Conservation (phyloP, 2,797 vertebrate species). For the Otolemur crassicaudatus region DNA sequence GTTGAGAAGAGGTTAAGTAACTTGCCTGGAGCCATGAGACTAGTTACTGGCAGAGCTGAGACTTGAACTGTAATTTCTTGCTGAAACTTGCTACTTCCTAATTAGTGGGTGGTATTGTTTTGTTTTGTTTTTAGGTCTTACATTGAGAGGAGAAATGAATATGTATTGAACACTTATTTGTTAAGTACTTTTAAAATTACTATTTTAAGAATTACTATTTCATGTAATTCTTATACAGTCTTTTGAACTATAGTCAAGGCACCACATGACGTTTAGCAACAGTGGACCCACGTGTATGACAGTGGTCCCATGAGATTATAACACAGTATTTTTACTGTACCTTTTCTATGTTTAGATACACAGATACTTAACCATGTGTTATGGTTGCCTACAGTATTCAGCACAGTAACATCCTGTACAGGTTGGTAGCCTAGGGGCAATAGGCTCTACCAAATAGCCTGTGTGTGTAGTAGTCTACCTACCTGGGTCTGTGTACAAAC, state of each 20-base stretch:
- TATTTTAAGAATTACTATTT: background rate
- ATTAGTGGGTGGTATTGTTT: background rate
- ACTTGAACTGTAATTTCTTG: background rate
- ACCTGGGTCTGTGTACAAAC: background rate
- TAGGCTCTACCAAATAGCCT: background rate
- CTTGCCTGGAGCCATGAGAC: background rate
- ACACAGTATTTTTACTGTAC: background rate
- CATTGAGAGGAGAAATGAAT: background rate
- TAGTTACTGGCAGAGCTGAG: slow-evolving; percentile 2
- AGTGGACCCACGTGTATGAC: background rate
- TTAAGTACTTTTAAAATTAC: background rate
- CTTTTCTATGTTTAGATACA: background rate
- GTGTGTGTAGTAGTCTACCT: background rate
- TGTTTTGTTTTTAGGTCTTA: slow-evolving; percentile 37
- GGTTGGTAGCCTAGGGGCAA: background rate
- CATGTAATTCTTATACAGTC: background rate
- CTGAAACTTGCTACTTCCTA: slow-evolving; percentile 56
- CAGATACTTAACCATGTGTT: background rate
- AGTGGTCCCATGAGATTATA: background rate
- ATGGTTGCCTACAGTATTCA: background rate
- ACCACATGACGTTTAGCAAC: background rate
- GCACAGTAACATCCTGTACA: background rate
- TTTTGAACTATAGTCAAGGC: background rate
- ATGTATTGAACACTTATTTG: background rate
- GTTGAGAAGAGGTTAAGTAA: slow-evolving; percentile 17